A percentile compares a stretch with the other conserved stretches of the same genome.
Evolutionary conservation across 1,140 invertebrate species (phyloP).

Genomic region (Orussus abietinus): DNA sequence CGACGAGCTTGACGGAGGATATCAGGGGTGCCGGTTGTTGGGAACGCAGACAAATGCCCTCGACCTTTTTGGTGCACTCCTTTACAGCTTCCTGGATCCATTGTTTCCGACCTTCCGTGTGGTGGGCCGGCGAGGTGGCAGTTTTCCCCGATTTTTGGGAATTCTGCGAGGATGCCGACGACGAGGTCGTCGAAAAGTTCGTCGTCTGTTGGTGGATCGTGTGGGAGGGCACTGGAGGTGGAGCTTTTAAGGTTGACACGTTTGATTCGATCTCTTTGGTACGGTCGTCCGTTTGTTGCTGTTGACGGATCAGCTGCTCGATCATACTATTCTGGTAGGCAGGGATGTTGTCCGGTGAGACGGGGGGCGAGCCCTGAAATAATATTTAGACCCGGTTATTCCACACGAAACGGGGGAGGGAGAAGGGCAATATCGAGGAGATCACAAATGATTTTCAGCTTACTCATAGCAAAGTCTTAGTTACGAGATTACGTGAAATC

Average conservation of each 20-base stretch:
- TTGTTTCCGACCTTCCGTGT: slow-evolving; percentile 24
- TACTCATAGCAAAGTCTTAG: no score
- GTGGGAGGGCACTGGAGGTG: slow-evolving; percentile 34
- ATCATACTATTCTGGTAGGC: slow-evolving; percentile 58
- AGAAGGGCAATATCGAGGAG: no score
- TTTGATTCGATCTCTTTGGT: slow-evolving; percentile 24
- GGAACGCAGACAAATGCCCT: slow-evolving; percentile 28
- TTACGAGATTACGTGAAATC: no score
- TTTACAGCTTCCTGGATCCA: slow-evolving; percentile 38
- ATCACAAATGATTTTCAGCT: no score
- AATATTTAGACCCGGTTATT: no score
- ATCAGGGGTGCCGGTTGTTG: slow-evolving; percentile 21
- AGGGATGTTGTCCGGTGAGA: slow-evolving; percentile 38
- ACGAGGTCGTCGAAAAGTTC: slow-evolving; percentile 19
- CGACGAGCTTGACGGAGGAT: slow-evolving; percentile 30
- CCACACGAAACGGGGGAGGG: no score
- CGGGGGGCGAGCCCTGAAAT: slow-evolving; percentile 35
- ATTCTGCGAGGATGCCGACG: slow-evolving; percentile 32
- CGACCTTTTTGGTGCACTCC: slow-evolving; percentile 41
- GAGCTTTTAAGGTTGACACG: slow-evolving; percentile 23
- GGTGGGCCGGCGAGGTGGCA: slow-evolving; percentile 21
- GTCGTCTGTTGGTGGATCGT: slow-evolving; percentile 13
- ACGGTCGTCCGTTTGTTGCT: slow-evolving; percentile 37
- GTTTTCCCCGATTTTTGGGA: slow-evolving; percentile 30
- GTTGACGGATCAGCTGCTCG: slow-evolving; percentile 53